phyloP scores from a whole-genome alignment of 2,797 vertebrate species.

The Atherinosoma microstoma region DNA sequence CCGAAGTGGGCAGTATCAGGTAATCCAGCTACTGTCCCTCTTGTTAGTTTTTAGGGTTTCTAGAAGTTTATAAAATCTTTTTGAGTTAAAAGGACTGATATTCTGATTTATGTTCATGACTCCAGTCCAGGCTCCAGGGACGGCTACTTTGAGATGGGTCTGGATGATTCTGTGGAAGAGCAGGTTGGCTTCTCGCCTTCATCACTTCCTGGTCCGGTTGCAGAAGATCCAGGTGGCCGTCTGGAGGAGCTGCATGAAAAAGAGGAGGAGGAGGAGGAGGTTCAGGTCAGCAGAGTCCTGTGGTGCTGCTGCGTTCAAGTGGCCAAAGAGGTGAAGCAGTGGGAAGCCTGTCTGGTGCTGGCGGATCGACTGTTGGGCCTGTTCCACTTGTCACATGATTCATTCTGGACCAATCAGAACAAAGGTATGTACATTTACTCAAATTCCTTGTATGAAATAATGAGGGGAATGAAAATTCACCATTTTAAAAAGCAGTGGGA shows the following conservation, averaged over 20 bases:
- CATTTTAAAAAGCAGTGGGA: background rate
- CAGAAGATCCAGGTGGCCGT: slow-evolving; percentile 26
- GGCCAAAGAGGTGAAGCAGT: slow-evolving; percentile 84
- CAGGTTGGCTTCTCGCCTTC: slow-evolving; percentile 77
- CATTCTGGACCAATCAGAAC: slow-evolving; percentile 58
- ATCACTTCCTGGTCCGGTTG: slow-evolving; percentile 24
- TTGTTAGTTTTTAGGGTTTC: background rate
- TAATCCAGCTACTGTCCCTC: slow-evolving; percentile 23
- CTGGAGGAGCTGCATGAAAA: slow-evolving; percentile 25
- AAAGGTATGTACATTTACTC: slow-evolving; percentile 42
- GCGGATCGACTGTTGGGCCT: slow-evolving; percentile 84
- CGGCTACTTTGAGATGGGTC: slow-evolving; percentile 97
- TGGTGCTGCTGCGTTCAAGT: slow-evolving; percentile 91
- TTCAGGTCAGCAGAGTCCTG: slow-evolving; percentile 82
- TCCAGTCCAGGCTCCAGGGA: slow-evolving; percentile 82
- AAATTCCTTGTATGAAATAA: too few relatives aligned
- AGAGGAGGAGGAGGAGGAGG: slow-evolving; percentile 43
- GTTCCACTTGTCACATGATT: slow-evolving; percentile 82
- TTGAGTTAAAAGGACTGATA: background rate
- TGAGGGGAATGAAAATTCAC: too few relatives aligned
- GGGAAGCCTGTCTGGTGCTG: slow-evolving; percentile 89
- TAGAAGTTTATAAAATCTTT: background rate
- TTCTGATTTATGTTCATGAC: slow-evolving; percentile 1
- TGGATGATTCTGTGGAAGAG: slow-evolving; percentile 82
- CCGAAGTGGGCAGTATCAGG: slow-evolving; percentile 61